Evolutionary conservation across 2,113 vertebrate genomes (phyloP), one percentile per base, ranked within the genome.

Genomic region (Thinocorus orbignyianus): DNA sequence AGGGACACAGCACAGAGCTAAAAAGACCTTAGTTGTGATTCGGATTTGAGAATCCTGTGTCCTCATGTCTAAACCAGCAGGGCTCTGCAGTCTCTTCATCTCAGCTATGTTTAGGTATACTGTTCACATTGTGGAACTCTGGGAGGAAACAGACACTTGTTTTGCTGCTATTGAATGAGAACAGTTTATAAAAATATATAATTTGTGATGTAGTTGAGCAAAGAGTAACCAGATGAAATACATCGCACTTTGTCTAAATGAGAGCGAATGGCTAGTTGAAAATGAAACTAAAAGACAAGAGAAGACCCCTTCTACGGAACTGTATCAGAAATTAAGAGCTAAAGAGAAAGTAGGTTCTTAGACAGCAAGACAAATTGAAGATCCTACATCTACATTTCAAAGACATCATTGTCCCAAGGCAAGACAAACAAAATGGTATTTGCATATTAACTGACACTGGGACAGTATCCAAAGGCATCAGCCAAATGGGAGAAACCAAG

Each of bases 351-450:
- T 60, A 61, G 55, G 52, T 70, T 79, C 70, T 93, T 64, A 92
- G 68, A 55, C 26, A 76, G 82, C 81, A 95, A 94, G 85, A 72
- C 49, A 86, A 93, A 93, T 79, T 90, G 92, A 79, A 86, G 66
- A 92, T 92, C 22, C 54, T 17, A 31, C 66, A 95, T 96, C 85
- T 97, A 33, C 95, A 97, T 92, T 97, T 96, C 96, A 94, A 97
- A 96, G 90, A 52, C 44, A 86, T 93, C 11, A 22, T 37, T 92
- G 88, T 93, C 95, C 94, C 85, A 95, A 77, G 95, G 92, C 88
- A 94, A 95, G 88, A 64, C 58, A 94, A 93, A 93, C 44, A 90
- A 96, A 92, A 49, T 11, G 37, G n/a, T 11, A 95, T 95, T 96
- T 97, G 95, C 95, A 95, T 94, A 93, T 92, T 88, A 74, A 52